A percentile compares a stretch with the other conserved stretches of the same genome.
phyloP scores from a whole-genome alignment of 1,140 invertebrate genomes.

The Leptinotarsa texana region DNA sequence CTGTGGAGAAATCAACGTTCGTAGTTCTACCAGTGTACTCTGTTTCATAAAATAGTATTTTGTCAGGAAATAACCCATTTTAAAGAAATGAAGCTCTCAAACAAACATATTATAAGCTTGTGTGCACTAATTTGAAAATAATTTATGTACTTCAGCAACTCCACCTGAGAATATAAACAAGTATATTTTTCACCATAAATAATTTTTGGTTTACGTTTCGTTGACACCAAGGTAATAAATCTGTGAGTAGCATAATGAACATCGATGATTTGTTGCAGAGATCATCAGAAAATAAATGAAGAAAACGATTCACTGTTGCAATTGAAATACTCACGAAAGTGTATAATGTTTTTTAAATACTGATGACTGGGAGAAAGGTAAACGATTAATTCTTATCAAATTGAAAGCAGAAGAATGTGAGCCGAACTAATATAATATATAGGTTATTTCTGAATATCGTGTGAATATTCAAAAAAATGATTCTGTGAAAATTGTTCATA shows the following conservation, averaged over 20 bases:
- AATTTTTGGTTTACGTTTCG: background rate
- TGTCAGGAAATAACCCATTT: background rate
- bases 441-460: no score
- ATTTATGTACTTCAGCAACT: slow-evolving; percentile 20
- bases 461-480: no score
- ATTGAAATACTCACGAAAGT: background rate
- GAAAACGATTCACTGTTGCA: background rate
- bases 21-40: no score
- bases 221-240: slow-evolving; percentile 10
- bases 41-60: no score
- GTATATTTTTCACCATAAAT: slow-evolving; percentile 7
- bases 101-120: background rate
- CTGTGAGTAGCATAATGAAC: slow-evolving; percentile 9
- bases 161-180: slow-evolving; percentile 3
- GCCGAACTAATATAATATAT: no score
- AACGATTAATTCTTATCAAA: no score
- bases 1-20: no score
- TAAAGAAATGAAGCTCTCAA: background rate
- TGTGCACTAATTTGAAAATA: slow-evolving; percentile 11
- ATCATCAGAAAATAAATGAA: slow-evolving; percentile 5
- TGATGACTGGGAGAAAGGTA: no score
- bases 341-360: background rate
- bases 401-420: no score
- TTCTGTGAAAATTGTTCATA: no score
- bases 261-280: slow-evolving; percentile 17